Percentiles rank a stretch among this genome's conserved stretches.
Conservation (phyloP, 1,140 invertebrate species). For the Drosophila arawakana region DNA sequence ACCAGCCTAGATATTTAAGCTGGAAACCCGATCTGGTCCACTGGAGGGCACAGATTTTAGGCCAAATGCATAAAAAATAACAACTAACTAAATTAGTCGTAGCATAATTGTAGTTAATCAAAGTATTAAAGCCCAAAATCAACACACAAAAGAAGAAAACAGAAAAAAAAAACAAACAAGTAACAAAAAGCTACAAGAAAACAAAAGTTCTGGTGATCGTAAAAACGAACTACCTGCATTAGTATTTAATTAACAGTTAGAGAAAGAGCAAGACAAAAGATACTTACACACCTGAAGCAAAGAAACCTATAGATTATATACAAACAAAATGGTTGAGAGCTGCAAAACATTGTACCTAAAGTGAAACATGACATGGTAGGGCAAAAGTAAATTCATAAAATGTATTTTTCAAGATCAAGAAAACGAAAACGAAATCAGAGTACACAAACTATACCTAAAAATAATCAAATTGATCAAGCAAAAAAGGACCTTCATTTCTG, state of each 20-base stretch:
- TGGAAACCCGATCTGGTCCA: background rate
- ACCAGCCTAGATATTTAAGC: constrained; percentile 87
- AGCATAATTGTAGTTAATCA: constrained; percentile 44
- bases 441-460: constrained; percentile 2
- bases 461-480: constrained; percentile 1
- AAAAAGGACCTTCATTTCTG: constrained; percentile 38
- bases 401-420: constrained; percentile 30
- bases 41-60: background rate
- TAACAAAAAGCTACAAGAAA: constrained; percentile 27
- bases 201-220: constrained; percentile 63
- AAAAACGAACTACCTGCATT: constrained; percentile 78
- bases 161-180: constrained; percentile 14
- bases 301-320: constrained; percentile 14
- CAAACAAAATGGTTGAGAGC: constrained; percentile 1
- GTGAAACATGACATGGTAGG: constrained; percentile 54
- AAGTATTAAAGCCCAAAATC: constrained; percentile 69
- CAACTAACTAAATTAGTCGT: constrained; percentile 53
- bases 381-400: constrained; percentile 23
- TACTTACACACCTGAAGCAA: constrained; percentile 37
- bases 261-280: constrained; percentile 3
- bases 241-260: constrained; percentile 68
- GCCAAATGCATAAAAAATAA: constrained; percentile 29
- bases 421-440: background rate
- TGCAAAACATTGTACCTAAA: constrained; percentile 71
- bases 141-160: constrained; percentile 12